Evolutionary conservation across 2,113 vertebrate species (phyloP), one percentile per base, ranked within the genome.

Genomic region (Miniopterus natalensis): DNA sequence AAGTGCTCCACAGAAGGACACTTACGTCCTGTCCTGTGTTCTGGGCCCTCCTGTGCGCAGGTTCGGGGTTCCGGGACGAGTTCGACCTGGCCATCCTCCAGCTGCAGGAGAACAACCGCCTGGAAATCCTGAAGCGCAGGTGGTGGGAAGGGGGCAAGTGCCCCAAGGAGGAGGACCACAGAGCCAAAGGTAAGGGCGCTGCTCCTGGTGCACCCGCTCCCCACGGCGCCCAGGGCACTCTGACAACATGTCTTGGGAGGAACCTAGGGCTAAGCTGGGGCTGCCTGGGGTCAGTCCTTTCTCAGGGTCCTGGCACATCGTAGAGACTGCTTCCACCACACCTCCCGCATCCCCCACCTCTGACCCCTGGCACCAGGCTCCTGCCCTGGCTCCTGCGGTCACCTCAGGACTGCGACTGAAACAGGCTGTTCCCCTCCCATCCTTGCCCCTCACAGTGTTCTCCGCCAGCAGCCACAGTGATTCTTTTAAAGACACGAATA

Each of bases 121-220:
- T 99, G 93, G 99, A 99, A 79, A 99, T 99, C 95, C 98, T 99
- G 59, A 99, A 99, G 97, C 98, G 99, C 36, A 99, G 99, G 84
- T 99, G 99, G 99, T 99, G 99, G 99, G 99, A 99, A 91, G 99
- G 99, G 20, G 99, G 99, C 25, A 99, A 99, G 96, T 99, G 99
- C 97, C 99, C 99, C 92, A 99, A 99, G 97, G 99, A 99, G 92
- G 99, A 99, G 96, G 99, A 99, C 89, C 99, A 99, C 97, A 98
- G 99, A 92, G 99, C 99, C 89, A 99, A 99, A 99, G 99, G 99
- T 99, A 95, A 97, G 84, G 11, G 4, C 0, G 40, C 75, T n/a
- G 45, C 18, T 17, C 65, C 65, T 51, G 2, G 5, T 18, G 15
- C 23, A 36, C 1, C 3, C 2, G 27, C 13, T 51, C 31, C 55